These are phyloP conservation scores for Diplodus sargus DNA, from an alignment of 2,797 vertebrate genomes.

Conservation along the genomic window DNA sequence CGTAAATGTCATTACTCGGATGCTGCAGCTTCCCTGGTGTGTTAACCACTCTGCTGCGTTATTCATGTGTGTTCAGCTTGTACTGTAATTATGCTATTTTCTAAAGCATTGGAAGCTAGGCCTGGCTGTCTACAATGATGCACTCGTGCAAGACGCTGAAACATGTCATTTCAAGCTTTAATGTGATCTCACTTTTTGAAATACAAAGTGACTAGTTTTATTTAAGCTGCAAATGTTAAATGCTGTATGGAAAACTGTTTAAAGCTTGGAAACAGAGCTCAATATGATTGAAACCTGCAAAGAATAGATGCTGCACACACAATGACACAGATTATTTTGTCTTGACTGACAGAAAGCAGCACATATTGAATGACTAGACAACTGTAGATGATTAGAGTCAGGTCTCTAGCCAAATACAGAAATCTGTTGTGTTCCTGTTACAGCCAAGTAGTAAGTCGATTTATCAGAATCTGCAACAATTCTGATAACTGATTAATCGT, in stretches of 20 bases:
- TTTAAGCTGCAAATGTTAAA: conserved; percentile 1
- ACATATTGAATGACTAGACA: not conserved
- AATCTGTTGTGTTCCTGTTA: not conserved
- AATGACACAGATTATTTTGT: not conserved
- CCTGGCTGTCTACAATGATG: conserved; percentile 7
- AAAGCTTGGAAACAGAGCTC: conserved; percentile 1
- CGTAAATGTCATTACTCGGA: conserved; percentile 25
- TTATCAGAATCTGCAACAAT: not conserved
- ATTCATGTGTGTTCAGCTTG: conserved; percentile 11
- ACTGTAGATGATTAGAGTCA: not conserved
- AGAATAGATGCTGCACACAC: not conserved
- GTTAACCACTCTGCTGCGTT: conserved; percentile 21
- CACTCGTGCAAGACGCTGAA: conserved; percentile 17
- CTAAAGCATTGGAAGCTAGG: conserved; percentile 10
- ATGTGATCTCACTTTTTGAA: not conserved
- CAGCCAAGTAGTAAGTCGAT: not conserved
- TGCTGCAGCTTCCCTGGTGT: not conserved
- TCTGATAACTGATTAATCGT: not conserved
- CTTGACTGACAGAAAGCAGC: not conserved
- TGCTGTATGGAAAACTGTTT: not conserved
- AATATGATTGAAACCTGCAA: not conserved
- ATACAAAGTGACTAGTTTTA: not conserved
- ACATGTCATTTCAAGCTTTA: conserved; percentile 24
- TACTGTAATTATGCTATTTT: conserved; percentile 43
- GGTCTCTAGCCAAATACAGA: not conserved